These are phyloP conservation scores for Calliopum simillimum DNA, from an alignment of 2,888 invertebrate species.

Conservation along the genomic window DNA sequence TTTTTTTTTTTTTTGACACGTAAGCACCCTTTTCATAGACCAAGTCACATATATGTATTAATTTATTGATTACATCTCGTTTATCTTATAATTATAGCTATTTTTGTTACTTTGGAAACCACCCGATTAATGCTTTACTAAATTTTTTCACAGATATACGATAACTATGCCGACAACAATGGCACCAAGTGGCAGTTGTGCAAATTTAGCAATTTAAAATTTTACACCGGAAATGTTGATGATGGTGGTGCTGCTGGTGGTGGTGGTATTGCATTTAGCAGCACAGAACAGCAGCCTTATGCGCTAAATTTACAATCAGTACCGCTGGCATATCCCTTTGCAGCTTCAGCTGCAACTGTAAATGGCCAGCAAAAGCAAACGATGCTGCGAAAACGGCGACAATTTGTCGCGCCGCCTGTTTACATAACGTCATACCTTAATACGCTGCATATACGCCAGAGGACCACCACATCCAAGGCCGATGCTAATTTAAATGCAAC, in stretches of 20 bases:
- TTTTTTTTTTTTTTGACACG: no score
- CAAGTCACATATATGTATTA: no score
- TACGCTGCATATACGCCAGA: constrained; percentile 73
- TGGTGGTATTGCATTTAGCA: neutral
- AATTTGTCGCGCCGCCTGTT: constrained; percentile 66
- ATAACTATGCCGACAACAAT: constrained; percentile 78
- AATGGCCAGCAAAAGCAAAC: constrained; percentile 68
- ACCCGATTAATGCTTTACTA: neutral
- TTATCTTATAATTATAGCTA: neutral
- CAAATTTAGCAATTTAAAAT: constrained; percentile 56
- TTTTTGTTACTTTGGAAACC: no score
- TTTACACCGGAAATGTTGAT: constrained; percentile 37
- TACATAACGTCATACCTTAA: constrained; percentile 78
- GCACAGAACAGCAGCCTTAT: constrained; percentile 30
- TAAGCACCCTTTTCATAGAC: no score
- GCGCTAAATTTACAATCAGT: constrained; percentile 9
- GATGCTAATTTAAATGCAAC: constrained; percentile 74
- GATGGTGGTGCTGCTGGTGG: constrained; percentile 29
- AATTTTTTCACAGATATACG: constrained; percentile 68
- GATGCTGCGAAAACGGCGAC: constrained; percentile 54
- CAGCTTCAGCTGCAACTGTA: constrained; percentile 8
- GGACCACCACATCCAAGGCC: constrained; percentile 58
- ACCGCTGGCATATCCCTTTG: constrained; percentile 10
- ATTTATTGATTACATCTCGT: constrained; percentile 8
- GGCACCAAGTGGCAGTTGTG: constrained; percentile 79